phyloP scores from a whole-genome alignment of 2,888 invertebrate species.

The Argyra leucocephala region DNA sequence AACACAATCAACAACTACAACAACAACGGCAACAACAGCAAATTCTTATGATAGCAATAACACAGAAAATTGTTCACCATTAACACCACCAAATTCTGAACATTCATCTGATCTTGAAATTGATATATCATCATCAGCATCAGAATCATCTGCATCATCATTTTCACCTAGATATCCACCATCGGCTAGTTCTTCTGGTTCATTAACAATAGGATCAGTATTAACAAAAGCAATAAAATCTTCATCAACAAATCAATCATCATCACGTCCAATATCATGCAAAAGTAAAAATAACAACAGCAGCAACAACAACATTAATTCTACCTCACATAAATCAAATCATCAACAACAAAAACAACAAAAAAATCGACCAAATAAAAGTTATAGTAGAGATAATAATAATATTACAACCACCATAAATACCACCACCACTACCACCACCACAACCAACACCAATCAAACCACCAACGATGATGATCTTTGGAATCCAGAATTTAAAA shows the following conservation, averaged over 20 bases:
- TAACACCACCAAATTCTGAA: conserved; percentile 62
- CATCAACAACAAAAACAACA: background rate
- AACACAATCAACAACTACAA: background rate
- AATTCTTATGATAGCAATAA: conserved; percentile 42
- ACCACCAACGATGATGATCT: conserved; percentile 15
- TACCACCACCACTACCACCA: too few relatives aligned
- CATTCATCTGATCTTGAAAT: conserved; percentile 64
- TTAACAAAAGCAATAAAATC: conserved; percentile 27
- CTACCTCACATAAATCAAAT: background rate
- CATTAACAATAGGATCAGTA: conserved; percentile 18
- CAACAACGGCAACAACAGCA: conserved; percentile 16
- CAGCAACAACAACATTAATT: background rate
- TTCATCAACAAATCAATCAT: conserved; percentile 31
- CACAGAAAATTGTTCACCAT: conserved; percentile 46
- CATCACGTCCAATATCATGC: conserved; percentile 15
- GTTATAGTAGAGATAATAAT: background rate
- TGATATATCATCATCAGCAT: conserved; percentile 41
- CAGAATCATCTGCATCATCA: conserved; percentile 27
- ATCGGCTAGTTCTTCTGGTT: background rate
- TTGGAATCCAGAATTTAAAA: conserved; percentile 19
- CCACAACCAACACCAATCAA: too few relatives aligned
- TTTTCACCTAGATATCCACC: conserved; percentile 11
- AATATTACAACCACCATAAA: background rate
- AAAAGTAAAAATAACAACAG: background rate
- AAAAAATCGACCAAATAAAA: background rate